Conservation (phyloP, 2,797 vertebrate genomes). For the Sternotherus odoratus region DNA sequence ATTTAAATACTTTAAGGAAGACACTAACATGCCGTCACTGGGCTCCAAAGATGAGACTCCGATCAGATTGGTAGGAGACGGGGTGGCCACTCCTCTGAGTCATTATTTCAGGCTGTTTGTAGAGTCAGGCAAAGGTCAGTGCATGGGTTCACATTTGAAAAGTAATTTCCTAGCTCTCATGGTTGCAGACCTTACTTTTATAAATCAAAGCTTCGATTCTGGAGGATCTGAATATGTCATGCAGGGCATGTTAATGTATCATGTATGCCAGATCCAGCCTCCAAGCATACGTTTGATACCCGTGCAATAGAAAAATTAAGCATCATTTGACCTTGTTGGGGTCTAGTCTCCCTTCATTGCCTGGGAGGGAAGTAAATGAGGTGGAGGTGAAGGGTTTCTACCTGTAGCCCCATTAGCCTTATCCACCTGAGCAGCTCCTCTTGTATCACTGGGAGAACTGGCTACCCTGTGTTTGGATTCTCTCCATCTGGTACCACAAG, state of each 20-base stretch:
- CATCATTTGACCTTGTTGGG: neutral
- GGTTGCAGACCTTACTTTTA: no score
- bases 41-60: neutral
- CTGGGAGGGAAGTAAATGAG: neutral
- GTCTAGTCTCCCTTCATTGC: neutral
- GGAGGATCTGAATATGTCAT: no score
- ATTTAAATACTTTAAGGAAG: neutral
- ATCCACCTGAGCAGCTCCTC: neutral
- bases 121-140: neutral
- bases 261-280: neutral
- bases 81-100: neutral
- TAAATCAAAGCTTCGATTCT: neutral
- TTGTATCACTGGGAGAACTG: neutral
- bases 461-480: neutral
- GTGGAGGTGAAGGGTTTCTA: neutral
- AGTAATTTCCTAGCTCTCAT: no score
- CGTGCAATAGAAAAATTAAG: neutral
- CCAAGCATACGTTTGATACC: neutral
- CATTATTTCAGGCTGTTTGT: neutral
- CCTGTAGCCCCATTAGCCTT: neutral
- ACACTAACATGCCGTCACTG: neutral
- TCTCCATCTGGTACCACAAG: neutral
- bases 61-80: neutral
- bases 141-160: neutral
- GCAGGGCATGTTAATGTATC: neutral